Percentiles rank a stretch among this genome's conserved stretches.
These are phyloP conservation scores for Ceryle rudis DNA, from an alignment of 2,797 vertebrate species.

Conservation along the genomic window DNA sequence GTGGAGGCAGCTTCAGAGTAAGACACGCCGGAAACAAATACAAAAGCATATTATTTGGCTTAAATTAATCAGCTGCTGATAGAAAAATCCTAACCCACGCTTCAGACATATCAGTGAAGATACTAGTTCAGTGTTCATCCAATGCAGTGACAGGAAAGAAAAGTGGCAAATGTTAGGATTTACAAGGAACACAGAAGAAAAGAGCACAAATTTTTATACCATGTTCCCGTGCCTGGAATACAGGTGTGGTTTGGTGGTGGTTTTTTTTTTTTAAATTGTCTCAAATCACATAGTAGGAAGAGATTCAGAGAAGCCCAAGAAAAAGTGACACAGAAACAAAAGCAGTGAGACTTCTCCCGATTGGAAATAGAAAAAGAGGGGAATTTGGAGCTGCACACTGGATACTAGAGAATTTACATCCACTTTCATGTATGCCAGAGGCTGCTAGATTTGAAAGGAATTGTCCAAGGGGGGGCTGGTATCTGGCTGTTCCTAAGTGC, in stretches of 20 bases:
- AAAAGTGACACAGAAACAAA: neutral
- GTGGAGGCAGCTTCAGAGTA: neutral
- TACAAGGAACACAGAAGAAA: neutral
- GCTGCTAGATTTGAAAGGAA: neutral
- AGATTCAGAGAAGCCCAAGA: neutral
- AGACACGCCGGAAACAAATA: neutral
- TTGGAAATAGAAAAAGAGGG: neutral
- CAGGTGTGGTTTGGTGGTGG: neutral
- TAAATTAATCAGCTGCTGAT: neutral
- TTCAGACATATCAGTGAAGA: neutral
- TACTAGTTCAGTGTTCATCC: neutral
- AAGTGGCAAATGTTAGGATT: neutral
- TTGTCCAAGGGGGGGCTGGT: neutral
- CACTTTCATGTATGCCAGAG: neutral
- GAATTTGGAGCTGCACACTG: neutral
- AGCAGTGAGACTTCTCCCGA: neutral
- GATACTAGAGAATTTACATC: neutral
- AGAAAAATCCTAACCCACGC: neutral
- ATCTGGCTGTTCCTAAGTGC: neutral
- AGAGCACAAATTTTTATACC: neutral
- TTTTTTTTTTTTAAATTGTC: neutral
- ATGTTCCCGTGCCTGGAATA: neutral
- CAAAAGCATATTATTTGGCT: neutral
- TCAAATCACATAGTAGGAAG: neutral
- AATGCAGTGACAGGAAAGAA: neutral